phyloP scores from a whole-genome alignment of 2,888 invertebrate species.

The Dicranocentrus wangi region DNA sequence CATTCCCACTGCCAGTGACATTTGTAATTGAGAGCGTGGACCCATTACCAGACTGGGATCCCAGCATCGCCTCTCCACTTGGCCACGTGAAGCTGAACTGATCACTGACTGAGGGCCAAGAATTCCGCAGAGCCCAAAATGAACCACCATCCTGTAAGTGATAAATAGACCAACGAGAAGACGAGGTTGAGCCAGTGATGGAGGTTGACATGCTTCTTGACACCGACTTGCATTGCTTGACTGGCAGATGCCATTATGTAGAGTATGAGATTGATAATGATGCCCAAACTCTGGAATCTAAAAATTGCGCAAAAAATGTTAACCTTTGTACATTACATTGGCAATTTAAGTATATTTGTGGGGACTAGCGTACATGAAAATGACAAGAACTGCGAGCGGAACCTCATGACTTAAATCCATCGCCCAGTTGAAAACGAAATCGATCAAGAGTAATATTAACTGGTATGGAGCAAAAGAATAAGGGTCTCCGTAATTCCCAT shows the following conservation, averaged over 20 bases:
- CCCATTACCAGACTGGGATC: no score
- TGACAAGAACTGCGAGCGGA: conserved; percentile 65
- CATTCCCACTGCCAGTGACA: not conserved
- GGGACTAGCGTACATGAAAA: conserved; percentile 68
- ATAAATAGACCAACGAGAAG: conserved; percentile 52
- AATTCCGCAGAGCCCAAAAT: conserved; percentile 69
- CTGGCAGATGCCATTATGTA: conserved; percentile 68
- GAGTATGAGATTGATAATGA: conserved; percentile 64
- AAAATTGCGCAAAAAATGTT: no score
- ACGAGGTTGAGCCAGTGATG: conserved; percentile 65
- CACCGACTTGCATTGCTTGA: conserved; percentile 67
- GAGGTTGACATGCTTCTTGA: conserved; percentile 43
- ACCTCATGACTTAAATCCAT: conserved; percentile 64
- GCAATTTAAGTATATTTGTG: not conserved
- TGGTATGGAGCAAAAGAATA: conserved; percentile 61
- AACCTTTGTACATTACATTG: not conserved
- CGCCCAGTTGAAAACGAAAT: conserved; percentile 64
- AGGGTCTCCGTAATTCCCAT: conserved; percentile 60
- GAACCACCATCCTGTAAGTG: conserved; percentile 65
- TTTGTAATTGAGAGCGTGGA: no score
- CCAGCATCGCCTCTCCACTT: no score
- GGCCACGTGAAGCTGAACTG: conserved; percentile 70
- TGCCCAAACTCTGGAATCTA: conserved; percentile 64
- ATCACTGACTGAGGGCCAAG: conserved; percentile 71
- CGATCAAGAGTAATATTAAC: conserved; percentile 51